Base-by-base conservation (phyloP, 2,888 invertebrate species). In the Drosophila nigricruria region DNA sequence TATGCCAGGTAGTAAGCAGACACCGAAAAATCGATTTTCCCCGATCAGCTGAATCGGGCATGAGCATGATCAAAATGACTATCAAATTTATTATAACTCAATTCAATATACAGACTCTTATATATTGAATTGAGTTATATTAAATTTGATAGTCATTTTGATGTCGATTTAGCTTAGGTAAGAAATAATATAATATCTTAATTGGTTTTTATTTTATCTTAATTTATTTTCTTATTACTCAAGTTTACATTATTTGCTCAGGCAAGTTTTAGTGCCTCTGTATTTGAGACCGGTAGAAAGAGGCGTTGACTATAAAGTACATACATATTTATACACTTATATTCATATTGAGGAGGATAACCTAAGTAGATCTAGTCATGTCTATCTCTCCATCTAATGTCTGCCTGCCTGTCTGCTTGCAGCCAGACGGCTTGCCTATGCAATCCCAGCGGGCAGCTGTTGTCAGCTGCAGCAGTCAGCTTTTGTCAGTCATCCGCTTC, bases 401-500 rank as follows among this genome's bases (percentile, higher is more conserved):
- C 36, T 36, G 32, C 12, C 32, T 12, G 32, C 4, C 9, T 14
- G 14, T 1, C 20, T 23, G 25, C 9, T 8, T 25, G 3, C 3
- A 43, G 1, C 14, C 23, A 43, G 9, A 9, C 16, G 10, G 5
- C 47, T 47, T 5, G 27, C 10, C 27, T 12, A 0, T 10, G n/a
- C 47, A n/a, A 5, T 30, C 27, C 8, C 18, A 30, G 18, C 30
- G 12, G 49, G 6, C 49, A 49, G 49, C 49, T 47, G 45, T 18
- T 23, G 47, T 23, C 16, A 30, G 25, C 18, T 32, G 64, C 18
- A 73, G 70, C 81, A 63, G 23, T n/a, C 76, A 83, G 83, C 83
- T 88, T 73, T 34, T 68, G 90, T 79, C 88, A 60, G 72, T 1
- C 30, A 5, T 10, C 25, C 32, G 71, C 40, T 40, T 47, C n/a